These are phyloP conservation scores for Toxostoma redivivum DNA, from an alignment of 2,113 vertebrate species.

Conservation along the genomic window DNA sequence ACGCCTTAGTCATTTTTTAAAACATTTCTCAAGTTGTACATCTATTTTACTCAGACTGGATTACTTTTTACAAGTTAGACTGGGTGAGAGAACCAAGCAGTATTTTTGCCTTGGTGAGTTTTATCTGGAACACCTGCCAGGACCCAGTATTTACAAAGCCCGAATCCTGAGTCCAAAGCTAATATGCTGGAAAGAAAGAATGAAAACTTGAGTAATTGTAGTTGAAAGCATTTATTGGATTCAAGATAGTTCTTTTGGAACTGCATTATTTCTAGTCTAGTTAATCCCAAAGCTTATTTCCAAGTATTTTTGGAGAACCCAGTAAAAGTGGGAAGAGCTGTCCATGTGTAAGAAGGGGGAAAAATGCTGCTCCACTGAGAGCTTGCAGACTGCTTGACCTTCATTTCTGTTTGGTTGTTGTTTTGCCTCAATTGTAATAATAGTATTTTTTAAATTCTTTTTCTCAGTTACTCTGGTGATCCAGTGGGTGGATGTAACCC, in stretches of 20 bases:
- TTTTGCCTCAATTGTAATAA: background rate
- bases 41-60: background rate
- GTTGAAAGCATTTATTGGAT: background rate
- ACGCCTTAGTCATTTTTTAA: background rate
- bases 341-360: background rate
- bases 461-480: slow-evolving; percentile 88
- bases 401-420: background rate
- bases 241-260: background rate
- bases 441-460: background rate
- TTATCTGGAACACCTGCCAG: background rate
- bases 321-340: background rate
- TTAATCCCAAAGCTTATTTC: background rate
- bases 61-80: background rate
- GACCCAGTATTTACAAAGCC: background rate
- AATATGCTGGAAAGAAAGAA: background rate
- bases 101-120: background rate
- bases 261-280: background rate
- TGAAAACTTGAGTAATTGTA: background rate
- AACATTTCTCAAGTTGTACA: background rate
- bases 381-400: background rate
- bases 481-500: slow-evolving; percentile 93
- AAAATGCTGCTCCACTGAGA: background rate
- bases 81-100: background rate
- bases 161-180: background rate
- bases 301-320: background rate